A percentile compares a stretch with the other conserved stretches of the same genome.
Evolutionary conservation across 2,888 invertebrate genomes (phyloP).

Genomic region (Ophion slaviceki): DNA sequence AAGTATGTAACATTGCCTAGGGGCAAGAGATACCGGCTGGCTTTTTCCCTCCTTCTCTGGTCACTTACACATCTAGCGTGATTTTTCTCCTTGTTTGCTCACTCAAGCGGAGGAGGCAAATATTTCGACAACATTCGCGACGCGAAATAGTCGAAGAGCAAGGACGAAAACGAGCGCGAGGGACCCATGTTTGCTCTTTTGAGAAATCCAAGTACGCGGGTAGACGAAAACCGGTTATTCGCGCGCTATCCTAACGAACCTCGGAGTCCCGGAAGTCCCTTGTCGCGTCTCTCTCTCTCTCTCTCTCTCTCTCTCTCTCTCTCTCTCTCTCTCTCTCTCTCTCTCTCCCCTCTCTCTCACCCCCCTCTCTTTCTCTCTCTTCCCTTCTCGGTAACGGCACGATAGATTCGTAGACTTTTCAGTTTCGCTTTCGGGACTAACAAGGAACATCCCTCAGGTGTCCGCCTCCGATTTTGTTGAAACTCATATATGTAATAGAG

Average conservation of each 20-base stretch:
- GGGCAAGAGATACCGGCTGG: neutral
- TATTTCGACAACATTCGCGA: conserved; percentile 2
- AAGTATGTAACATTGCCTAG: conserved; percentile 10
- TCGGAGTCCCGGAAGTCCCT: neutral
- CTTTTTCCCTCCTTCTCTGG: neutral
- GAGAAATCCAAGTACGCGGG: conserved; percentile 28
- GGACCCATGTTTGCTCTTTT: conserved; percentile 31
- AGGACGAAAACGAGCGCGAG: conserved; percentile 2
- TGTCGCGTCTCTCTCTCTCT: neutral
- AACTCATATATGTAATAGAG: too few species aligned
- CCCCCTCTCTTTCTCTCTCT: too few species aligned
- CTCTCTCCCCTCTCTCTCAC: too few species aligned
- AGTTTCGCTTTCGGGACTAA: too few species aligned
- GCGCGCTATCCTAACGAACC: neutral
- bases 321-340: neutral
- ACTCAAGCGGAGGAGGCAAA: neutral
- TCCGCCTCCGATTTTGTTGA: too few species aligned
- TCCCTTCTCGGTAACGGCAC: too few species aligned
- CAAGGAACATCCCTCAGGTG: too few species aligned
- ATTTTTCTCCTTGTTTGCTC: neutral
- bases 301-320: neutral
- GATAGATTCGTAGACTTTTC: too few species aligned
- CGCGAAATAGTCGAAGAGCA: neutral
- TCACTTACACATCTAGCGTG: neutral
- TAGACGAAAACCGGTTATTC: conserved; percentile 36